These are phyloP conservation scores for Zoanthus solanderi DNA, from an alignment of 92 coral and sea anemone genomes.

Conservation along the genomic window DNA sequence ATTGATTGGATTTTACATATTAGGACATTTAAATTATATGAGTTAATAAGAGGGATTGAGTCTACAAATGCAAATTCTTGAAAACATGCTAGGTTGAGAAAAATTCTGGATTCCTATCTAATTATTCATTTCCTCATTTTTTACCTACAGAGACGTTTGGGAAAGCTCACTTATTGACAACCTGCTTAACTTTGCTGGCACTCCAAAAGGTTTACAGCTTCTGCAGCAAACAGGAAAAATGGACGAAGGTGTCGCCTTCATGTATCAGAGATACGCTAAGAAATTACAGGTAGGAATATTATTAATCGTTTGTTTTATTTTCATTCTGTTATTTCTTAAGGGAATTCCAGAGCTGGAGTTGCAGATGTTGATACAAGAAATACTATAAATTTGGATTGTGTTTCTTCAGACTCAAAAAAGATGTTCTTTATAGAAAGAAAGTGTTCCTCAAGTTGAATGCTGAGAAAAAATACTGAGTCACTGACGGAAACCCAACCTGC, in stretches of 20 bases:
- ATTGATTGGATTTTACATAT: no score
- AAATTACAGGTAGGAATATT: slow-evolving; percentile 79
- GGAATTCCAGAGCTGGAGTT: neutral
- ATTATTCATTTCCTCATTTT: neutral
- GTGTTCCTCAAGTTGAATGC: no score
- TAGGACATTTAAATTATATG: no score
- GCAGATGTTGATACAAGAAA: neutral
- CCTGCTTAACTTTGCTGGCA: slow-evolving; percentile 97
- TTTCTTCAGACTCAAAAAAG: neutral
- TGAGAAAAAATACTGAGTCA: no score
- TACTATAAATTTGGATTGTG: neutral
- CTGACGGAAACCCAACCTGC: no score
- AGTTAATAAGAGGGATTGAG: no score
- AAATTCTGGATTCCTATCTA: neutral
- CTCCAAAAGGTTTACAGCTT: slow-evolving; percentile 93
- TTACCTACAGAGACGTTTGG: slow-evolving; percentile 75
- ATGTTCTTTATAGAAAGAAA: neutral
- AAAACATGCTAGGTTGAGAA: no score
- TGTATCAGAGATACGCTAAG: slow-evolving; percentile 95
- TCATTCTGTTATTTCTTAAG: neutral
- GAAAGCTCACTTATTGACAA: slow-evolving; percentile 94
- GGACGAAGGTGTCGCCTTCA: slow-evolving; percentile 94
- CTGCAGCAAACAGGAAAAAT: slow-evolving; percentile 96
- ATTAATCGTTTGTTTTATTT: neutral
- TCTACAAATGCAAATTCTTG: no score